Base-by-base conservation (phyloP, 2,888 invertebrate genomes). In the Sminthurinus aureus region DNA sequence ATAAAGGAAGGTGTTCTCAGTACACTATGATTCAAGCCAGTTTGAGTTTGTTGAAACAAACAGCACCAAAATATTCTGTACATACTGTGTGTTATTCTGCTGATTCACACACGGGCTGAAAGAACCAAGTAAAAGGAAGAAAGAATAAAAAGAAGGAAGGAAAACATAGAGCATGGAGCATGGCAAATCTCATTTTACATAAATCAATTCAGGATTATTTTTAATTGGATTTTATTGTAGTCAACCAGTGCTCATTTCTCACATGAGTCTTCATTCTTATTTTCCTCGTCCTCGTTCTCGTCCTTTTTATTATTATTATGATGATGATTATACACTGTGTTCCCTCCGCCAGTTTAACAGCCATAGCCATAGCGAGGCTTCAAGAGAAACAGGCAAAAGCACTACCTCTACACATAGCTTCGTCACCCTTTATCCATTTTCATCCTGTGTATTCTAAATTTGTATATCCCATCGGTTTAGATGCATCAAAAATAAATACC, bases 181-280 rank as follows among this genome's bases (percentile, higher is more conserved):
- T 78, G 22, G 38, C 13, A 58, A 85, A 85, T 85, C 85, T 74
- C 83, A 80, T 84, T 38, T 83, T 83, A 80, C 83, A 85, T 85
- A 85, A 85, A 85, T 85, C 83, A 51, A 82, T 84, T 81, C 75
- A 85, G 85, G 85, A 85, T 85, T 84, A 85, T 80, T 83, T 84
- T 85, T 85, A 85, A 85, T 85, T 85, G 85, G 83, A 85, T 85
- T 85, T 84, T 64, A 85, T 84, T 85, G 73, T 85, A 79, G 38
- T 67, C 58, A 20, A 66, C 66, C 66, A 66, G 78, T 78, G 52
- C 58, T 78, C 78, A 66, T 51, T 52, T 22, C 58, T 77, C 52
- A 24, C 64, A 64, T 38, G 79, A 79, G 69, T n/a, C 69, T 79
- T 58, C 67, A 79, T 67, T 26, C 38, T 38, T 38, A 22, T 79